A percentile compares a stretch with the other conserved stretches of the same genome.
These are phyloP conservation scores for Drosophila suzukii DNA, from an alignment of 1,140 invertebrate species.

Conservation along the genomic window DNA sequence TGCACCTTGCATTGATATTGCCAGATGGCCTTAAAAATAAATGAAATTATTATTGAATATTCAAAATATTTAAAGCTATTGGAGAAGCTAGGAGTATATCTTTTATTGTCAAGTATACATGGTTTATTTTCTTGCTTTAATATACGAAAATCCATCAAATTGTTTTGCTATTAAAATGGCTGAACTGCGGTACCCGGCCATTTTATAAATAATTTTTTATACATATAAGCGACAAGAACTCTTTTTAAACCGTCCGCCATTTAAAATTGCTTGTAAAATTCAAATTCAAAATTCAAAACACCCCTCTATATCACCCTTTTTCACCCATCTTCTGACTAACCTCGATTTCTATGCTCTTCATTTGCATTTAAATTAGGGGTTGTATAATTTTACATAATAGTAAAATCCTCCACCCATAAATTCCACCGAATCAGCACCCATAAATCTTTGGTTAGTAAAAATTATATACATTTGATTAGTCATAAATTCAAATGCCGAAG, in stretches of 20 bases:
- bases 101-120: neutral
- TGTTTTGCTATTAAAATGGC: too few relatives aligned
- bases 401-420: slow-evolving; percentile 5
- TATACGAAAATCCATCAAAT: too few relatives aligned
- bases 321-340: neutral
- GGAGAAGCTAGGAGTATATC: neutral
- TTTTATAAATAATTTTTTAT: slow-evolving; percentile 11
- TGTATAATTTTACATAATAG: slow-evolving; percentile 35
- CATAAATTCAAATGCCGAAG: slow-evolving; percentile 61
- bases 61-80: neutral
- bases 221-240: neutral
- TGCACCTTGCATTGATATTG: neutral
- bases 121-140: neutral
- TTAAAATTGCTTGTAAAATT: slow-evolving; percentile 9
- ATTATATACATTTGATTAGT: slow-evolving; percentile 72
- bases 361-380: slow-evolving; percentile 74
- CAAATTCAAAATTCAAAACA: slow-evolving; percentile 4
- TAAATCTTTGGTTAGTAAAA: slow-evolving; percentile 72
- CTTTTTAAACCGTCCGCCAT: slow-evolving; percentile 42
- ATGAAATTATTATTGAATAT: rapidly evolving
- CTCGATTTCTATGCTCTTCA: slow-evolving; percentile 17
- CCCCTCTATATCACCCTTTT: neutral
- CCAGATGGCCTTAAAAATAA: neutral
- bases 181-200: neutral
- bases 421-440: slow-evolving; percentile 54